Evolutionary conservation across 2,888 invertebrate genomes (phyloP).

Genomic region (Geophilus truncorum): DNA sequence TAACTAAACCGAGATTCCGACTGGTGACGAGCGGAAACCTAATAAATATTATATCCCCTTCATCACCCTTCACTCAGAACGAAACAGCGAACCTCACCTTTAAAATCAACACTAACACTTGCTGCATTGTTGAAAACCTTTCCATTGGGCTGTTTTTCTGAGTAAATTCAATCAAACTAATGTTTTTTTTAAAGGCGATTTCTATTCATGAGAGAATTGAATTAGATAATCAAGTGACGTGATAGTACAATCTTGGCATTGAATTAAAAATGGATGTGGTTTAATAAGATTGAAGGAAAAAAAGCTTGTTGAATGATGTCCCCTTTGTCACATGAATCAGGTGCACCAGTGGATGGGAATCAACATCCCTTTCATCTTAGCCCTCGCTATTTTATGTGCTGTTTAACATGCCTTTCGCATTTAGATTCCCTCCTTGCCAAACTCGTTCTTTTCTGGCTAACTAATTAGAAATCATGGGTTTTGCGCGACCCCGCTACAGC

Average conservation of each 20-base stretch:
- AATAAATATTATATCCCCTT: too few species aligned
- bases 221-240: background rate
- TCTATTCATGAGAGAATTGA: background rate
- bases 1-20: too few species aligned
- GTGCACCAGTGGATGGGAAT: background rate
- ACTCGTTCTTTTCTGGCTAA: background rate
- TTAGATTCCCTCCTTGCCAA: background rate
- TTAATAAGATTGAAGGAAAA: background rate
- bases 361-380: background rate
- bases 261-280: background rate
- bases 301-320: background rate
- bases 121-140: too few species aligned
- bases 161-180: too few species aligned
- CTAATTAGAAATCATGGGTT: background rate
- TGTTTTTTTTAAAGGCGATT: background rate
- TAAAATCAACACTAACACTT: too few species aligned
- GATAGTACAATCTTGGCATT: background rate
- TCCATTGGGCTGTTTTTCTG: too few species aligned
- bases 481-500: background rate
- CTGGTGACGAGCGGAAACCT: too few species aligned
- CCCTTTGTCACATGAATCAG: background rate
- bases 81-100: too few species aligned
- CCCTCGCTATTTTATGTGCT: background rate
- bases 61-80: too few species aligned
- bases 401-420: background rate